A percentile compares a stretch with the other conserved stretches of the same genome.
Conservation (phyloP, 2,797 vertebrate genomes). For the Lepilemur ruficaudatus region DNA sequence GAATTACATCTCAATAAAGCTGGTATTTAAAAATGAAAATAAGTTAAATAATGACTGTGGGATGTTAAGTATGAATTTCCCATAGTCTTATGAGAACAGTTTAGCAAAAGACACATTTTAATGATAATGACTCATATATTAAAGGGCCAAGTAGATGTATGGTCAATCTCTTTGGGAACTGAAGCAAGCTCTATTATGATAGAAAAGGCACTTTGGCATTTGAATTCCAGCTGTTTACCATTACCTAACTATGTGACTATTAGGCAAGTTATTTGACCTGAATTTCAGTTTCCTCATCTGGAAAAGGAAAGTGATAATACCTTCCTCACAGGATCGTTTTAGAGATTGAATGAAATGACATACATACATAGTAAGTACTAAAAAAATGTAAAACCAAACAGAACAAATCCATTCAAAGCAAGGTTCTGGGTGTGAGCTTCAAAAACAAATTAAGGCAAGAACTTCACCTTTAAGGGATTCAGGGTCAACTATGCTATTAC, state of each 20-base stretch:
- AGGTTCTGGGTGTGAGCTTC: not conserved
- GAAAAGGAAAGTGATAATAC: not conserved
- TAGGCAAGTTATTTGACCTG: not conserved
- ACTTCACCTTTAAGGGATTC: slow-evolving; percentile 33
- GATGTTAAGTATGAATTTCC: not conserved
- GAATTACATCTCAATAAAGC: not conserved
- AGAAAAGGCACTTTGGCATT: not conserved
- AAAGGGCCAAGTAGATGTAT: not conserved
- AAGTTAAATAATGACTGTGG: slow-evolving; percentile 7
- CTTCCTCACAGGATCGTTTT: not conserved
- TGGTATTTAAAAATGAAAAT: not conserved
- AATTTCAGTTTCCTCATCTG: not conserved
- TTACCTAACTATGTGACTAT: slow-evolving; percentile 5
- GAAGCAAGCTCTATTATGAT: not conserved
- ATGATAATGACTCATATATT: not conserved
- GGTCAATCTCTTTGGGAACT: not conserved
- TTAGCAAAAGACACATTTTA: not conserved
- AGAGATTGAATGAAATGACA: not conserved
- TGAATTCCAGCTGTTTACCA: not conserved
- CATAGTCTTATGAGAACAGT: not conserved
- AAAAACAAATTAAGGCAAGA: slow-evolving; percentile 30
- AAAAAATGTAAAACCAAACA: not conserved
- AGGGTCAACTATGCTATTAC: not conserved
- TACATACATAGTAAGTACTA: not conserved
- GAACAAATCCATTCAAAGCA: slow-evolving; percentile 15